Evolutionary conservation across 1,140 invertebrate genomes (phyloP).

Genomic region (Drosophila sechellia): DNA sequence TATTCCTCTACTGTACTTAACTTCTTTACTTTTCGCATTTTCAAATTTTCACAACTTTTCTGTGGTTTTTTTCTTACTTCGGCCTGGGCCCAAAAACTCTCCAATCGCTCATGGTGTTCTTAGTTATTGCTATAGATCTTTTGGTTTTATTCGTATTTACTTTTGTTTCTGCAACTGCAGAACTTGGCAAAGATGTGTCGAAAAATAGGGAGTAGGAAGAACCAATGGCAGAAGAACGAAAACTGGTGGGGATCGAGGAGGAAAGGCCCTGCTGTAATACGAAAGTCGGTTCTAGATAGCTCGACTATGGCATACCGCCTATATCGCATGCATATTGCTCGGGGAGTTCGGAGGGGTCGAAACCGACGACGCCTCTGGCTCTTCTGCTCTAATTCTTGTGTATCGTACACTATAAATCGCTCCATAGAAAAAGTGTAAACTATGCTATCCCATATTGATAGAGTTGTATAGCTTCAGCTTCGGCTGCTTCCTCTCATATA

Average conservation of each 20-base stretch:
- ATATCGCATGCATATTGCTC: not conserved
- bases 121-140: constrained; percentile 61
- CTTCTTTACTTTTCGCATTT: constrained; percentile 40
- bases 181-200: constrained; percentile 59
- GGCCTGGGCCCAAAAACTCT: constrained; percentile 29
- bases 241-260: constrained; percentile 26
- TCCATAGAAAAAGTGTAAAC: constrained; percentile 83
- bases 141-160: constrained; percentile 16
- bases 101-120: constrained; percentile 42
- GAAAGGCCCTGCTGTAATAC: constrained; percentile 48
- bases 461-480: constrained; percentile 65
- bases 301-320: constrained; percentile 8
- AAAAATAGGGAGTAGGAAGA: constrained; percentile 61
- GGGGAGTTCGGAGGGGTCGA: constrained; percentile 46
- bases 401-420: constrained; percentile 78
- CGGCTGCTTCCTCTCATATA: constrained; percentile 53
- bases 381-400: constrained; percentile 34
- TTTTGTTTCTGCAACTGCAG: constrained; percentile 66
- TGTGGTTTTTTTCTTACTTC: constrained; percentile 15
- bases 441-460: constrained; percentile 79
- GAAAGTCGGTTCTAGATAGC: constrained; percentile 63
- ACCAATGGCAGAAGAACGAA: constrained; percentile 54
- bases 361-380: constrained; percentile 49
- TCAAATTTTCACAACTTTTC: constrained; percentile 50
- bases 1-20: constrained; percentile 63